Base-by-base conservation (phyloP, 2,113 vertebrate genomes). In the Oryzias celebensis region DNA sequence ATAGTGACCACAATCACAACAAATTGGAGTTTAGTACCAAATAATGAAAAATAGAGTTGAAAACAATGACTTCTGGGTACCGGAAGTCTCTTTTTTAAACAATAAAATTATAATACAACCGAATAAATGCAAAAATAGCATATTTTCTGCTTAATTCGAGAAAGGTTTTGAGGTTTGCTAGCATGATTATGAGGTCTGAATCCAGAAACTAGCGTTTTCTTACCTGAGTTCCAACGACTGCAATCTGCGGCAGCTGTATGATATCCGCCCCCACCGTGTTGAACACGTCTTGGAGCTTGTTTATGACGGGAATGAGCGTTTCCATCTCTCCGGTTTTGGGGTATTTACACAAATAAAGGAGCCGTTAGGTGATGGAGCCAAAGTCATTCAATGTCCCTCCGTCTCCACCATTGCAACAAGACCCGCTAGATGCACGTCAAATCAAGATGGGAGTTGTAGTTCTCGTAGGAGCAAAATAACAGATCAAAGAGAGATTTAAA, bases 181-280 rank as follows among this genome's bases (percentile, higher is more conserved):
- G 74, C 77, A 60, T 62, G 67, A 23, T 60, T 73, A 63, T 52
- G 4, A 58, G 46, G 52, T 58, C 54, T 49, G 7, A 44, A 61
- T 51, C 45, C 36, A 36, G 36, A 36, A 46, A 51, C 5, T 55
- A 46, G 24, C 58, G 51, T n/a, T 22, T 65, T 64, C 85, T 86
- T 93, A 98, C 97, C 95, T 98, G 97, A 51, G 96, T 98, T 44
- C 97, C 97, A 62, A 98, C 97, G 28, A 98, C 97, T 67, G 97
- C 96, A 83, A 98, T 98, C 91, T 98, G 97, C 58, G 97, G 97
- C 88, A 98, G 81, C 86, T 98, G 97, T 36, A 98, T 97, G 77
- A 98, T 93, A 78, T 98, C 97, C 48, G 96, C 91, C 4, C 97
- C 97, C 82, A 98, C 97, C 0, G 97, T 98, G 87, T 98, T 98